phyloP scores from a whole-genome alignment of 2,113 vertebrate genomes.

The Calidris pugnax region DNA sequence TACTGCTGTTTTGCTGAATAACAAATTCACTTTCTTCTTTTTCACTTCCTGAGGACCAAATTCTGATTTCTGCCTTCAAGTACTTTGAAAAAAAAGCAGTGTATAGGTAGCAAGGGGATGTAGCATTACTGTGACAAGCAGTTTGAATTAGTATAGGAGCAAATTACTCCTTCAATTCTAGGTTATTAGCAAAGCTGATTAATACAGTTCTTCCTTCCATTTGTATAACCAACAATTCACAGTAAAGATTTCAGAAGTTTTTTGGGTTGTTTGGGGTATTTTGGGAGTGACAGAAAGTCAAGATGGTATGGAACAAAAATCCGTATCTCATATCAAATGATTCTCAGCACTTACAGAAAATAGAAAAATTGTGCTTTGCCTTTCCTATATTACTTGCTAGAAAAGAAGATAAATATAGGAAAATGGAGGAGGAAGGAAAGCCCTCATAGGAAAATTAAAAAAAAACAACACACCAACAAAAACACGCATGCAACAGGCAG shows the following conservation, averaged over 20 bases:
- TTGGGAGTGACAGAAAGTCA: not conserved
- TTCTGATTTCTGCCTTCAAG: not conserved
- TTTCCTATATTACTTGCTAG: not conserved
- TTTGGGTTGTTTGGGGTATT: no score
- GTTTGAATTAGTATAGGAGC: not conserved
- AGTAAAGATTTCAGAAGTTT: not conserved
- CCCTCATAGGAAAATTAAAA: not conserved
- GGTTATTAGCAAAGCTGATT: not conserved
- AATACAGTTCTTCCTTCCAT: not conserved
- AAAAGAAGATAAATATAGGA: not conserved
- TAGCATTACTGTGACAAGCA: not conserved
- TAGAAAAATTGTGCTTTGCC: not conserved
- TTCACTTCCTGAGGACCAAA: not conserved
- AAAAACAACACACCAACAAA: not conserved
- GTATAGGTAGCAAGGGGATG: not conserved
- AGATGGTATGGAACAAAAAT: not conserved
- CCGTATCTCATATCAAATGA: not conserved
- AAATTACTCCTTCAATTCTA: not conserved
- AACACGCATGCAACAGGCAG: not conserved
- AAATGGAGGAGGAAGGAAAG: not conserved
- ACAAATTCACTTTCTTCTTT: constrained; percentile 4
- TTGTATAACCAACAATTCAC: not conserved
- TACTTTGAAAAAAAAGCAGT: not conserved
- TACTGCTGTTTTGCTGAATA: not conserved
- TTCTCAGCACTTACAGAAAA: not conserved